Evolutionary conservation across 2,113 vertebrate species (phyloP), one percentile per base, ranked within the genome.

Genomic region (Rhynchomys soricoides): DNA sequence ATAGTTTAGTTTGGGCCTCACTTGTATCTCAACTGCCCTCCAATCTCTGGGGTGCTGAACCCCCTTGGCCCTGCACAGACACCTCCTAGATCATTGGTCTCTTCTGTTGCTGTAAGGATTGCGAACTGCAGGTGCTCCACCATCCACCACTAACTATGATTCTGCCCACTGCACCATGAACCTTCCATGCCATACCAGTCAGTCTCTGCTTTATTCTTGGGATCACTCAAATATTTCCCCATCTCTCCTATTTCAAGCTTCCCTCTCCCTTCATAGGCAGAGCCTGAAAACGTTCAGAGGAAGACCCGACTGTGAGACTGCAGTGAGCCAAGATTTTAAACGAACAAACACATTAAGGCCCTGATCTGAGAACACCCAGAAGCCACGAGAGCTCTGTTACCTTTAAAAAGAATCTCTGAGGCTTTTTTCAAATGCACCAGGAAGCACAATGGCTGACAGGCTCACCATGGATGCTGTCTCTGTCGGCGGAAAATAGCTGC

Each of bases 401-500:
- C 86, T 95, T 95, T 71, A 57, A 26, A 40, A 90, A 45, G 87
- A 93, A 92, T 88, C 64, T 88, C 93, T 48, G 74, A 86, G 83
- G 64, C 10, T 45, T 90, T 62, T 55, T n/a, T 57, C 24, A 52
- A 78, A 87, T 5, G 22, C 37, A 83, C 55, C 34, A 50, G 79
- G 70, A 45, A 75, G 37, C 3, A 4, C 15, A 40, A 40, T 4
- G 57, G 45, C 37, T 52, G 87, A 73, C 79, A 43, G 9, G 64
- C 90, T 94, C 90, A 82, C 62, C 74, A 68, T 1, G 1, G 85
- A 94, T 64, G 48, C 90, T 74, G 70, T 95, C 86, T 88, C 73
- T 94, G 94, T 95, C 62, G 16, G 86, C 95, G 93, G 85, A 90
- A 97, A 97, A 93, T 85, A 73, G 64, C 57, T 34, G 59, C 57